Evolutionary conservation across 2,888 invertebrate genomes (phyloP).

Genomic region (Empis livida): DNA sequence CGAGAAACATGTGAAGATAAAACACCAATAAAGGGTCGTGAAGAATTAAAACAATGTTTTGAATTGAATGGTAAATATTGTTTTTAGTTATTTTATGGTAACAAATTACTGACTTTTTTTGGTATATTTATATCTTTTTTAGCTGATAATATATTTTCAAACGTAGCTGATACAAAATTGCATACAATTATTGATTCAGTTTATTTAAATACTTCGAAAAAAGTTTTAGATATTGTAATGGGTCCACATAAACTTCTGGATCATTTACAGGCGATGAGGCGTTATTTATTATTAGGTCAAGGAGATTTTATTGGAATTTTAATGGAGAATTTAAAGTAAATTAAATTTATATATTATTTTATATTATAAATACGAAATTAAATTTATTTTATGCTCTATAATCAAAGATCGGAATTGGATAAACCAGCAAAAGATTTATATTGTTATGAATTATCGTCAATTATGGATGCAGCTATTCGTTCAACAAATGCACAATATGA

Average conservation of each 20-base stretch:
- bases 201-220: conserved; percentile 74
- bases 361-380: not conserved
- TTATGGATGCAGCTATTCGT: conserved; percentile 73
- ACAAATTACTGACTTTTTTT: not conserved
- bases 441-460: conserved; percentile 75
- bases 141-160: conserved; percentile 37
- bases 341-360: conserved; percentile 23
- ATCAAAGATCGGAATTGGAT: conserved; percentile 65
- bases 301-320: conserved; percentile 93
- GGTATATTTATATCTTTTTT: not conserved
- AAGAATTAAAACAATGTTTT: conserved; percentile 41
- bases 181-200: conserved; percentile 71
- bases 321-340: conserved; percentile 77
- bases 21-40: conserved; percentile 48
- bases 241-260: conserved; percentile 79
- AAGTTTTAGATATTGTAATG: conserved; percentile 74
- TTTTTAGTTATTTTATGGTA: not conserved
- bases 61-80: conserved; percentile 34
- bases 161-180: conserved; percentile 60
- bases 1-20: conserved; percentile 82
- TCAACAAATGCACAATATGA: conserved; percentile 92
- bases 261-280: conserved; percentile 80
- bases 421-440: conserved; percentile 77
- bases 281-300: conserved; percentile 85
- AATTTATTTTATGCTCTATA: conserved; percentile 1